Evolutionary conservation across 2,797 vertebrate genomes (phyloP), one percentile per base, ranked within the genome.

Genomic region (Myotis pilosus): DNA sequence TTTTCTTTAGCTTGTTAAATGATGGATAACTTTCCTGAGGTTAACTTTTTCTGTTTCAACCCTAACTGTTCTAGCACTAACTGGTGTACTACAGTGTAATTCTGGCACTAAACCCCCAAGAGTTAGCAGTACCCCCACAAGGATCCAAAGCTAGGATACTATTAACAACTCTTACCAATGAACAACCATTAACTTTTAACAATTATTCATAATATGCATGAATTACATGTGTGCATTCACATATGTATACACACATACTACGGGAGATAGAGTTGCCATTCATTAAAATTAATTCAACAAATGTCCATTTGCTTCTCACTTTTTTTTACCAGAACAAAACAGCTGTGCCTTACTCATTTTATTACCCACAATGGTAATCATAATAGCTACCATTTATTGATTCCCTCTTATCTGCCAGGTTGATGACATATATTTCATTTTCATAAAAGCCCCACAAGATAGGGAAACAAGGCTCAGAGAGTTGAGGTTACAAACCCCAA

Each of bases 341-440:
- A 57, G 28, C 23, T 30, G 6, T 53, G 53, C 66, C 72, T 95
- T 82, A 80, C 11, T 94, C 36, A 87, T 92, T 96, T 95, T 53
- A 94, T 95, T 62, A 94, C 57, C 44, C 49, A 87, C 23, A 79
- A 87, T 78, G 89, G 55, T 76, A 75, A 91, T 49, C 44, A 28
- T 91, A 95, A 90, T 88, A 93, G 69, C 47, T 78, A 72, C 28
- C 60, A 49, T 71, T 55, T 93, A 95, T 95, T 82, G 92, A 96
- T 71, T 78, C 5, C 19, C 6, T 91, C 60, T 78, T 87, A 66
- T 93, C 28, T 79, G 28, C 74, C 64, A 87, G 69, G 89, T 90
- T 51, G 51, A 96, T 88, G 71, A 75, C 20, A 90, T 80, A 85
- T 60, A 85, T 95, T 94, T 95, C 51, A 95, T 94, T 81, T 96